Percentiles rank a stretch among this genome's conserved stretches.
Conservation (phyloP, 2,888 invertebrate genomes). For the Tryphoninae sp. region DNA sequence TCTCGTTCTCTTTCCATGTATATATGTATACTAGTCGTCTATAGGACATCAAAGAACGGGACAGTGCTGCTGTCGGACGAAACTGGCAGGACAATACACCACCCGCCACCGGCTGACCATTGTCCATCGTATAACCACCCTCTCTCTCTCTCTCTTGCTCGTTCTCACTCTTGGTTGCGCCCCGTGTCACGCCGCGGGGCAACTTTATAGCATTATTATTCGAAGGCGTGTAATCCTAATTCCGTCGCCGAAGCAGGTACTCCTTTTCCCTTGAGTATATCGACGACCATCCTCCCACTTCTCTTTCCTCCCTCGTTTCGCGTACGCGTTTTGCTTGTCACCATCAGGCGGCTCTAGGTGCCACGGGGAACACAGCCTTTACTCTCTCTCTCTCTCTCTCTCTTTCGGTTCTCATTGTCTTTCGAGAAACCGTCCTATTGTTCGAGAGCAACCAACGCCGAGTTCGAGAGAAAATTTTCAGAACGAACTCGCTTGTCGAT, state of each 20-base stretch:
- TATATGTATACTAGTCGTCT: background rate
- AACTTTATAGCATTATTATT: slow-evolving; percentile 73
- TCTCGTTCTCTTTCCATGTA: background rate
- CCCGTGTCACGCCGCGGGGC: slow-evolving; percentile 68
- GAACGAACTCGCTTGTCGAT: background rate
- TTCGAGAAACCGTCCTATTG: slow-evolving; percentile 34
- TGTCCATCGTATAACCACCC: slow-evolving; percentile 68
- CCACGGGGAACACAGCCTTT: background rate
- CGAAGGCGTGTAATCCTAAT: slow-evolving; percentile 75
- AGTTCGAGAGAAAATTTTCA: background rate
- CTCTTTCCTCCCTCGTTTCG: background rate
- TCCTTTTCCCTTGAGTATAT: slow-evolving; percentile 31
- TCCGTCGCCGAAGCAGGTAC: slow-evolving; percentile 68
- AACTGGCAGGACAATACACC: slow-evolving; percentile 75
- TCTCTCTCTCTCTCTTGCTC: slow-evolving; percentile 2
- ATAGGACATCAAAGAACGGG: slow-evolving; percentile 28
- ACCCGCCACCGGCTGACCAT: slow-evolving; percentile 76
- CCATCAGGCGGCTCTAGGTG: background rate
- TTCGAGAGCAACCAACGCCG: slow-evolving; percentile 28
- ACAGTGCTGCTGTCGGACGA: slow-evolving; percentile 64
- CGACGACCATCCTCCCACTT: background rate
- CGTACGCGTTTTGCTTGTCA: slow-evolving; percentile 12
- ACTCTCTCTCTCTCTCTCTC: background rate
- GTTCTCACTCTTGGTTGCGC: slow-evolving; percentile 44
- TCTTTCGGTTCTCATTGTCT: background rate